These are phyloP conservation scores for Branchipolynoe longqiensis DNA, from an alignment of 2,888 invertebrate genomes.

Conservation along the genomic window DNA sequence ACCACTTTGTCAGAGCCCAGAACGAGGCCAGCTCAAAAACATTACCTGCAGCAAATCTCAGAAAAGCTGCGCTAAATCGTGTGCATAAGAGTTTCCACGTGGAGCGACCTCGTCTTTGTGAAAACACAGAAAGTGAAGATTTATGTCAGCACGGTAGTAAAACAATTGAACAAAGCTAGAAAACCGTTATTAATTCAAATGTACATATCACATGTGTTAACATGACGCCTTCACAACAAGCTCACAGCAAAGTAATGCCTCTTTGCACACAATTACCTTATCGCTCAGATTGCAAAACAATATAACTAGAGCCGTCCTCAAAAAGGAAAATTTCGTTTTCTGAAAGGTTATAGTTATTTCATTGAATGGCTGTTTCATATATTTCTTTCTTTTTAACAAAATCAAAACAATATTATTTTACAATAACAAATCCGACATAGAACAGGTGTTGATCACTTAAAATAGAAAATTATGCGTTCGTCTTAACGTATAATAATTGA, in stretches of 20 bases:
- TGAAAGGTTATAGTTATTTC: conserved; percentile 30
- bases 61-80: conserved; percentile 26
- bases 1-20: no score
- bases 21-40: no score
- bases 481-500: no score
- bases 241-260: neutral
- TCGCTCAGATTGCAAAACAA: conserved; percentile 18
- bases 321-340: conserved; percentile 2
- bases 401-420: no score
- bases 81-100: conserved; percentile 13
- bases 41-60: no score
- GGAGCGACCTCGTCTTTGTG: neutral
- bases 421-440: no score
- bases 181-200: neutral
- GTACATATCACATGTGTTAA: neutral
- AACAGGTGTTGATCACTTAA: no score
- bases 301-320: conserved; percentile 36
- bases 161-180: neutral
- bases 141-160: no score
- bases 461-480: no score
- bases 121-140: no score
- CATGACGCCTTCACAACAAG: neutral
- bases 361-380: neutral
- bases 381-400: no score
- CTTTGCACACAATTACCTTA: neutral